phyloP scores from a whole-genome alignment of 1,140 invertebrate genomes.

The Rhizoglyphus robini region DNA sequence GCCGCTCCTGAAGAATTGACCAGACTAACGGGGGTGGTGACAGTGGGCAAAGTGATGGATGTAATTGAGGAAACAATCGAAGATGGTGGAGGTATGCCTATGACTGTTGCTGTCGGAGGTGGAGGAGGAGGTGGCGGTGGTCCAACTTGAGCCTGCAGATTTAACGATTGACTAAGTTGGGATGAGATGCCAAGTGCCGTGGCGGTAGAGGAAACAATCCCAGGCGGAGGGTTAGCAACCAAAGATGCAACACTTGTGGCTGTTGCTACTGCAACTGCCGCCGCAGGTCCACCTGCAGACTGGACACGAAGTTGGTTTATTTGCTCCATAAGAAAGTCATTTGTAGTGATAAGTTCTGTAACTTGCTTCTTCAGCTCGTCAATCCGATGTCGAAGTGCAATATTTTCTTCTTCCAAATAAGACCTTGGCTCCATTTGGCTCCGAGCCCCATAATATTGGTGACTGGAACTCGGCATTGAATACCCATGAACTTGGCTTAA shows the following conservation, averaged over 20 bases:
- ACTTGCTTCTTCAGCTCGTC: slow-evolving; percentile 57
- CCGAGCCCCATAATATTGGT: not conserved
- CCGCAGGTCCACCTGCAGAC: not conserved
- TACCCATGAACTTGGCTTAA: not conserved
- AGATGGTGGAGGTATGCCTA: not conserved
- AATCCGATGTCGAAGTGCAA: slow-evolving; percentile 50
- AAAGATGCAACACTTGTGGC: not conserved
- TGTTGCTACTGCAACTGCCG: not conserved
- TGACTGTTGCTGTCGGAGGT: not conserved
- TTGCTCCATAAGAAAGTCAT: slow-evolving; percentile 64
- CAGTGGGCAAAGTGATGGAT: slow-evolving; percentile 16
- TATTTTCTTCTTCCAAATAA: slow-evolving; percentile 56
- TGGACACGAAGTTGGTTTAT: slow-evolving; percentile 56
- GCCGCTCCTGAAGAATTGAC: not conserved
- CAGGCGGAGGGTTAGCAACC: not conserved
- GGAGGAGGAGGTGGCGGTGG: not conserved
- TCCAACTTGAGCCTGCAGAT: not conserved
- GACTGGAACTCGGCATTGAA: not conserved
- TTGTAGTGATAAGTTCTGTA: slow-evolving; percentile 56
- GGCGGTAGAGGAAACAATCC: not conserved
- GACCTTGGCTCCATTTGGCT: not conserved
- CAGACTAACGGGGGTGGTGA: not conserved
- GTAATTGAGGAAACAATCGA: slow-evolving; percentile 17
- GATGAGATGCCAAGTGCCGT: not conserved
- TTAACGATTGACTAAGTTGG: not conserved